A percentile compares a stretch with the other conserved stretches of the same genome.
Conservation (phyloP, 92 coral and sea anemone genomes). For the Chrysogorgia sp. region DNA sequence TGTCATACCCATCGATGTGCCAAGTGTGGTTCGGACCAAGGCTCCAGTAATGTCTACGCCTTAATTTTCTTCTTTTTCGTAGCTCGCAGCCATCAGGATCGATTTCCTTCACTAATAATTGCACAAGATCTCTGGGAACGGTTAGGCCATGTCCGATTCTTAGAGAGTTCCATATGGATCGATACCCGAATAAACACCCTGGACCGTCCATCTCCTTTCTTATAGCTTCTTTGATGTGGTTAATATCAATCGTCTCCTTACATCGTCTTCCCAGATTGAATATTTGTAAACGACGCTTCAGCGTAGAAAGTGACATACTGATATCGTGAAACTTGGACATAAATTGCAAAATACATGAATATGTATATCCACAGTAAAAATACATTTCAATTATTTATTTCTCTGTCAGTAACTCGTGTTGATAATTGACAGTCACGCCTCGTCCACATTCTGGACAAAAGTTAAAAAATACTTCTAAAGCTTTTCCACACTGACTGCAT, state of each 20-base stretch:
- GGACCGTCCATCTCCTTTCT: slow-evolving; percentile 5
- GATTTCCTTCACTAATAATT: slow-evolving; percentile 38
- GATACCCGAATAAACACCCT: slow-evolving; percentile 1
- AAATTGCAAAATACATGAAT: slow-evolving; percentile 7
- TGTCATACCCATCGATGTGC: slow-evolving; percentile 13
- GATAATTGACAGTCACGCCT: not conserved
- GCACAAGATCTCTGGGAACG: slow-evolving; percentile 34
- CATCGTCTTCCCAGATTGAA: slow-evolving; percentile 24
- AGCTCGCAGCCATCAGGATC: slow-evolving; percentile 57
- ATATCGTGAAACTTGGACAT: slow-evolving; percentile 24
- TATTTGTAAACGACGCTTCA: slow-evolving; percentile 14
- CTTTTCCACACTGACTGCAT: slow-evolving; percentile 10
- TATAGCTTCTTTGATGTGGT: slow-evolving; percentile 22
- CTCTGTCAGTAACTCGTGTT: not conserved
- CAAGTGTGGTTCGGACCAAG: slow-evolving; percentile 58
- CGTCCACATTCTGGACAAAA: slow-evolving; percentile 41
- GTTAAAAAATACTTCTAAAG: slow-evolving; percentile 21
- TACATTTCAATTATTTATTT: slow-evolving; percentile 20
- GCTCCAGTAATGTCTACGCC: slow-evolving; percentile 36
- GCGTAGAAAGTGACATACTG: slow-evolving; percentile 11
- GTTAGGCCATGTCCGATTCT: slow-evolving; percentile 37
- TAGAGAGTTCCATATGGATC: slow-evolving; percentile 53
- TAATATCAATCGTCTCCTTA: not conserved
- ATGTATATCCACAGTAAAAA: slow-evolving; percentile 9
- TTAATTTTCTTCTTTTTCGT: slow-evolving; percentile 50